A percentile compares a stretch with the other conserved stretches of the same genome.
These are phyloP conservation scores for Anolis carolinensis DNA, from an alignment of 2,113 vertebrate species.

Conservation along the genomic window DNA sequence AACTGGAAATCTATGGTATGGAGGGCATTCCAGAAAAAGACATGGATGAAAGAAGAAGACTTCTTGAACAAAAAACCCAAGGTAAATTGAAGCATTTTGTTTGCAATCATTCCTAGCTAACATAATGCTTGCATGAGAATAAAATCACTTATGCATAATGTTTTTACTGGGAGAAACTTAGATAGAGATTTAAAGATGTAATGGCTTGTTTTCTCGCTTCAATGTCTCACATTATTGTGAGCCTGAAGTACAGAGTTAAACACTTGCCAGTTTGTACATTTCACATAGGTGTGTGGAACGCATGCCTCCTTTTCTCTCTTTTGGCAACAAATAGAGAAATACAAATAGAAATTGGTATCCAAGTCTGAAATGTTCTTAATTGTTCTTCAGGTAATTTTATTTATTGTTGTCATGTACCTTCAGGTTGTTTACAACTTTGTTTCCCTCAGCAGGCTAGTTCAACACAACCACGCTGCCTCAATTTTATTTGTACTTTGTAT, in stretches of 20 bases:
- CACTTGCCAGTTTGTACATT: background rate
- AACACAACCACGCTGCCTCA: background rate
- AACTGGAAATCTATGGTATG: slow-evolving; percentile 99
- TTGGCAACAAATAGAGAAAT: too few relatives aligned
- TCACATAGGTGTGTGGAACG: too few relatives aligned
- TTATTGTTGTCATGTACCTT: background rate
- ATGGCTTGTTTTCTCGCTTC: background rate
- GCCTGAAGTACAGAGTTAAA: background rate
- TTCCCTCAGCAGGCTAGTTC: too few relatives aligned
- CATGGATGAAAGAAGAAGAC: slow-evolving; percentile 93
- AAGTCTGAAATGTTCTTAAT: background rate
- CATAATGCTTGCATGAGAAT: background rate
- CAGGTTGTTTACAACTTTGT: too few relatives aligned
- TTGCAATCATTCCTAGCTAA: background rate
- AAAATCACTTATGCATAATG: background rate
- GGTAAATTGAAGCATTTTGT: slow-evolving; percentile 73
- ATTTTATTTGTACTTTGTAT: background rate
- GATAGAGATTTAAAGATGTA: background rate
- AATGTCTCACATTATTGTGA: background rate
- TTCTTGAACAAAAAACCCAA: slow-evolving; percentile 97
- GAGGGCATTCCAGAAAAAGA: slow-evolving; percentile 99
- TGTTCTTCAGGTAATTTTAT: background rate
- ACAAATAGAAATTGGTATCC: too few relatives aligned
- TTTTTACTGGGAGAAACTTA: background rate
- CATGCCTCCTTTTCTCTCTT: background rate